Conservation (phyloP, 2,888 invertebrate species). For the Unio delphinus region DNA sequence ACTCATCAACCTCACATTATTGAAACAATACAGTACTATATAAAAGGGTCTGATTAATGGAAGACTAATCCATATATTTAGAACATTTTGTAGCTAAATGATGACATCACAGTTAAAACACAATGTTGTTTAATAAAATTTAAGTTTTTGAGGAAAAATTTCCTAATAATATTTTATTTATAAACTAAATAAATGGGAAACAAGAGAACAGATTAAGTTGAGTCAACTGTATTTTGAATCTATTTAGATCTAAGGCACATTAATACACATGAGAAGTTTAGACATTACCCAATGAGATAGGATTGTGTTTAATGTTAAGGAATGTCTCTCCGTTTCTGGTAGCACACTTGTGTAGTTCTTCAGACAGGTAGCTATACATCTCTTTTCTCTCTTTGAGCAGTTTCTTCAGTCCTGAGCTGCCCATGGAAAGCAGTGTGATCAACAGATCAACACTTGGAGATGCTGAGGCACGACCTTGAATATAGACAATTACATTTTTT, state of each 20-base stretch:
- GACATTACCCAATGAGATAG: slow-evolving; percentile 79
- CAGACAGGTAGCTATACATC: slow-evolving; percentile 77
- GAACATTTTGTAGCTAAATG: no score
- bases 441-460: slow-evolving; percentile 82
- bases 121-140: no score
- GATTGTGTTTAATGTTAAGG: slow-evolving; percentile 78
- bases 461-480: slow-evolving; percentile 80
- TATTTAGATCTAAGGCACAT: not conserved
- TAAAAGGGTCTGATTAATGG: no score
- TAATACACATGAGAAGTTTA: not conserved
- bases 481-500: not conserved
- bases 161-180: no score
- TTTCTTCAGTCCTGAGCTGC: slow-evolving; percentile 78
- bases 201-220: no score
- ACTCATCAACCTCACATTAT: no score
- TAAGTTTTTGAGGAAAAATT: no score
- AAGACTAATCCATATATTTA: no score
- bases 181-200: no score
- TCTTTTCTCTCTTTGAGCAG: slow-evolving; percentile 77
- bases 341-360: slow-evolving; percentile 76
- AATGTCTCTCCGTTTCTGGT: slow-evolving; percentile 76
- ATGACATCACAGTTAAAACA: no score
- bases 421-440: slow-evolving; percentile 82
- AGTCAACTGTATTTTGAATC: no score
- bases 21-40: no score